A percentile compares a stretch with the other conserved stretches of the same genome.
Conservation (phyloP, 2,113 vertebrate species). For the Neodontobutis hainanensis region DNA sequence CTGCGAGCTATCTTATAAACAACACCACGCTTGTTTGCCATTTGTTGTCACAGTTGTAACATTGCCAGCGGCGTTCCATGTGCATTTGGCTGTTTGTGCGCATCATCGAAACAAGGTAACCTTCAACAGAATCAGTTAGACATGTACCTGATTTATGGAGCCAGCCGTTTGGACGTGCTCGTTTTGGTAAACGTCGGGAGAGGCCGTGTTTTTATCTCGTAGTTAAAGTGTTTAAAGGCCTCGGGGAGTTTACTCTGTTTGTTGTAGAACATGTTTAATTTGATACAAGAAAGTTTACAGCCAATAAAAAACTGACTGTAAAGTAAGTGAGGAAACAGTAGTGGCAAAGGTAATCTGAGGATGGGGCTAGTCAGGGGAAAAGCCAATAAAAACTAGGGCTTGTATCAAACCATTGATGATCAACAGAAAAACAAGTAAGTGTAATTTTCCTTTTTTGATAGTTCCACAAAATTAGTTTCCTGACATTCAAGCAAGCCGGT, state of each 20-base stretch:
- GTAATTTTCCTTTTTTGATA: not conserved
- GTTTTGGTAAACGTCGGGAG: constrained; percentile 9
- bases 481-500: not conserved
- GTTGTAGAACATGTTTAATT: constrained; percentile 30
- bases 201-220: constrained; percentile 17
- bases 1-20: constrained; percentile 39
- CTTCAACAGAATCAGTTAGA: constrained; percentile 45
- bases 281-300: constrained; percentile 25
- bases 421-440: no score
- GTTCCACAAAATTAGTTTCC: not conserved
- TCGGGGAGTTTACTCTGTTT: constrained; percentile 24
- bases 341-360: not conserved
- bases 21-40: constrained; percentile 30
- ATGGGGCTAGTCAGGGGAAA: not conserved
- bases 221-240: constrained; percentile 30
- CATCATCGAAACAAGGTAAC: constrained; percentile 48
- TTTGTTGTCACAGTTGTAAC: constrained; percentile 49
- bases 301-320: constrained; percentile 18
- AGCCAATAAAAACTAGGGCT: not conserved
- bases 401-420: not conserved
- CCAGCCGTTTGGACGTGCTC: constrained; percentile 18
- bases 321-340: constrained; percentile 10
- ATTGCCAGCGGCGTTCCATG: constrained; percentile 42
- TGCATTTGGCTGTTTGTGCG: constrained; percentile 36
- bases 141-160: constrained; percentile 39